Evolutionary conservation across 2,888 invertebrate species (phyloP), one percentile per base, ranked within the genome.

Genomic region (Ochropacha duplaris): DNA sequence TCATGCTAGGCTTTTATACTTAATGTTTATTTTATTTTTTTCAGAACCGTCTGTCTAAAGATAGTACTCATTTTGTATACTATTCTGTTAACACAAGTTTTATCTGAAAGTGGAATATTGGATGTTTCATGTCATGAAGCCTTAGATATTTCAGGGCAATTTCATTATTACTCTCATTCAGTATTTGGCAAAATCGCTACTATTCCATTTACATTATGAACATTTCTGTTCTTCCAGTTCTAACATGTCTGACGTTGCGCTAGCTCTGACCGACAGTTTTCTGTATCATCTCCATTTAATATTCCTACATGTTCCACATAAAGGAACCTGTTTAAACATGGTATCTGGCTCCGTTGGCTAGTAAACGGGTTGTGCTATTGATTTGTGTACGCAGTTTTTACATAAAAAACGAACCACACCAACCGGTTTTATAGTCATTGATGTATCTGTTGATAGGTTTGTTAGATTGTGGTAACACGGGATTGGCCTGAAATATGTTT

Each of bases 241-340:
- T 34, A 60, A 31, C 60, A 59, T 61, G 36, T n/a, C 36, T 36
- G 36, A n/a, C 36, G n/a, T 36, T 36, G n/a, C 67, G 69, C 71
- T 74, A 74, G 68, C 76, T 75, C 70, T 75, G 79, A 83, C 84
- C 79, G 76, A 81, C 78, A 81, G 84, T 76, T 72, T 78, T 74
- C 68, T 71, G 69, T 76, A 79, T 72, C 81, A 74, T 76, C 76
- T 68, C 70, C 73, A 73, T 77, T 79, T 74, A 69, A 69, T 70
- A 78, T 72, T 69, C 71, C 67, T 22, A 34, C 52, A 74, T 74
- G 80, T 72, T 74, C 81, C 65, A 82, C 72, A 77, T 78, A 75
- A 54, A 64, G 62, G 57, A 57, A 59, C 62, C 62, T 62, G 63
- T 60, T 62, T 56, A 64, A 74, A 79, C 78, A 60, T 60, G 78